Conservation (phyloP, 1,140 invertebrate genomes). For the Epicauta chinensis region DNA sequence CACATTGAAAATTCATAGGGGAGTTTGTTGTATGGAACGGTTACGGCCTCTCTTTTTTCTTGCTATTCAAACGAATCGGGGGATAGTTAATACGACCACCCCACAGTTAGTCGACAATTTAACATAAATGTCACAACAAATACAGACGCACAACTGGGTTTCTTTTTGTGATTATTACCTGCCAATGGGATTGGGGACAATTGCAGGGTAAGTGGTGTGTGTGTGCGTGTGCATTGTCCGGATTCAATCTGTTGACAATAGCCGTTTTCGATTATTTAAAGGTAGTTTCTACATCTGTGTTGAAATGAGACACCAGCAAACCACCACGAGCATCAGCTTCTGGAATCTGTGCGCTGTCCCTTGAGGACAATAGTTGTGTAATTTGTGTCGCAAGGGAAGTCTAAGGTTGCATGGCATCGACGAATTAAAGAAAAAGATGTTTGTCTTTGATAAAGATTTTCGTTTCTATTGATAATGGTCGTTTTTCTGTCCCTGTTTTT, state of each 20-base stretch:
- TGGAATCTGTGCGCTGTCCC: neutral
- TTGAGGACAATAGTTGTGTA: conserved; percentile 16
- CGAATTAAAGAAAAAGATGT: conserved; percentile 18
- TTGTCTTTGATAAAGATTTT: conserved; percentile 17
- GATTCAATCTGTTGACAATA: conserved; percentile 13
- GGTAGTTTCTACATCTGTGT: conserved; percentile 16
- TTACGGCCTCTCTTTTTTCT: too few relatives aligned
- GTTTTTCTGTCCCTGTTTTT: too few relatives aligned
- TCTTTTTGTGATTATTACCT: conserved; percentile 22
- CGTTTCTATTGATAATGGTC: too few relatives aligned
- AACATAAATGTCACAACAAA: conserved; percentile 21
- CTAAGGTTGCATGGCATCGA: conserved; percentile 21
- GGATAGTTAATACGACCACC: neutral
- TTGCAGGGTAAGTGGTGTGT: conserved; percentile 15
- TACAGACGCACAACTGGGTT: conserved; percentile 9
- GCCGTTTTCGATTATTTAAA: conserved; percentile 10
- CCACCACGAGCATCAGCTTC: neutral
- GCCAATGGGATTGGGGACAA: conserved; percentile 15
- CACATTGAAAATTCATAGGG: conserved; percentile 4
- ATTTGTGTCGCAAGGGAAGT: conserved; percentile 19
- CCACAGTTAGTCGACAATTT: conserved; percentile 1
- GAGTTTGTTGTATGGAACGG: neutral
- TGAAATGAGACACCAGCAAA: conserved; percentile 15
- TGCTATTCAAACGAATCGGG: neutral
- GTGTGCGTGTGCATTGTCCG: conserved; percentile 11